phyloP scores from a whole-genome alignment of 2,797 vertebrate species.

The Amniataba percoides region DNA sequence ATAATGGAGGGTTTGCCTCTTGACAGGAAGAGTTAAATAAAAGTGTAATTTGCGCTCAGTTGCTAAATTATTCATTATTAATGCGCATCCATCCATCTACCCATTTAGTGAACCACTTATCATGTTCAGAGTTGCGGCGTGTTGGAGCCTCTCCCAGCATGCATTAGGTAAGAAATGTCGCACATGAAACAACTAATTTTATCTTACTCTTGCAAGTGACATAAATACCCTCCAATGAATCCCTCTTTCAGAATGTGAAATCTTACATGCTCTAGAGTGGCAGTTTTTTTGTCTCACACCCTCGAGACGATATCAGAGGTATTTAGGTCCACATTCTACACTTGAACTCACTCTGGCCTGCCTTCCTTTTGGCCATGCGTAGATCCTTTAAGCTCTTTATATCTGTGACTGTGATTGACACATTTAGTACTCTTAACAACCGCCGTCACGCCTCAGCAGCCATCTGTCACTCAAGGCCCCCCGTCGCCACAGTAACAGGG shows the following conservation, averaged over 20 bases:
- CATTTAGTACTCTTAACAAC: conserved; percentile 72
- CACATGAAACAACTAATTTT: conserved; percentile 6
- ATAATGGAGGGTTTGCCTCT: neutral
- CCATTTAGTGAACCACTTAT: neutral
- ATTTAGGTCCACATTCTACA: conserved; percentile 21
- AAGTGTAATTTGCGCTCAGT: conserved; percentile 19
- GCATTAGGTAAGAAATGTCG: neutral
- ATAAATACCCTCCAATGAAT: conserved; percentile 11
- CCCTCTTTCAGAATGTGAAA: conserved; percentile 8
- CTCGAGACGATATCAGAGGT: conserved; percentile 7
- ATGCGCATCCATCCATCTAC: conserved; percentile 34
- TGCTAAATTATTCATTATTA: conserved; percentile 32
- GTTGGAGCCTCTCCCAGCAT: conserved; percentile 18
- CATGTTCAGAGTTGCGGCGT: conserved; percentile 2
- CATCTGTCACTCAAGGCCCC: conserved; percentile 75
- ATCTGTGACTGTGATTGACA: conserved; percentile 73
- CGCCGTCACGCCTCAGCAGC: conserved; percentile 69
- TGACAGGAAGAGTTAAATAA: conserved; percentile 13
- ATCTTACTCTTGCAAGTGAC: conserved; percentile 1
- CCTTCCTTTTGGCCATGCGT: conserved; percentile 36
- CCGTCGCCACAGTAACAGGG: conserved; percentile 71
- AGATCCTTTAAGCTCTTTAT: conserved; percentile 70
- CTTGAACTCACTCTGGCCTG: conserved; percentile 8
- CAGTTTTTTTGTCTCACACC: neutral
- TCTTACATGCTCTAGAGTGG: neutral